Evolutionary conservation across 1,140 invertebrate genomes (phyloP).

Genomic region (Thaumatotibia leucotreta): DNA sequence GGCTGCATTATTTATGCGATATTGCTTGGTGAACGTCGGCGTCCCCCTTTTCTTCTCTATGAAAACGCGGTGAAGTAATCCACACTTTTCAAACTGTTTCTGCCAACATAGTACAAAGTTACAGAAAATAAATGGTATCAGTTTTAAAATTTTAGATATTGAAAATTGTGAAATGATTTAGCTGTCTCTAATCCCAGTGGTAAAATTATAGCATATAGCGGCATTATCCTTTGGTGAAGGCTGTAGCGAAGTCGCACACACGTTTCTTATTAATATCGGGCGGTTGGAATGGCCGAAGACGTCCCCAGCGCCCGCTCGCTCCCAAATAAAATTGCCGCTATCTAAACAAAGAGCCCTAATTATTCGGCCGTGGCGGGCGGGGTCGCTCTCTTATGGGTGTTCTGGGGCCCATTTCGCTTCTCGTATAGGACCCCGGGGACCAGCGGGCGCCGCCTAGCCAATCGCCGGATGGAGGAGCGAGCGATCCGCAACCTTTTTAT

Average conservation of each 20-base stretch:
- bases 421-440: constrained; percentile 73
- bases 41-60: constrained; percentile 61
- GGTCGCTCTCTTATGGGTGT: constrained; percentile 77
- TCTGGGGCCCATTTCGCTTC: constrained; percentile 76
- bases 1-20: constrained; percentile 74
- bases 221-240: neutral
- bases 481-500: constrained; percentile 75
- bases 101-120: constrained; percentile 37
- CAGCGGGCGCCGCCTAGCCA: constrained; percentile 74
- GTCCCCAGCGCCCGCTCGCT: constrained; percentile 71
- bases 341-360: constrained; percentile 79
- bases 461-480: constrained; percentile 71
- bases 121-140: neutral
- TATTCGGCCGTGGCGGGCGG: constrained; percentile 77
- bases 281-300: constrained; percentile 68
- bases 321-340: constrained; percentile 78
- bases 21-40: constrained; percentile 60
- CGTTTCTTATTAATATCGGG: constrained; percentile 74
- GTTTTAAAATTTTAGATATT: neutral
- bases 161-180: neutral
- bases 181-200: neutral
- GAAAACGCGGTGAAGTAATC: constrained; percentile 47
- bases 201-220: neutral
- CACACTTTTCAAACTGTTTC: constrained; percentile 42
- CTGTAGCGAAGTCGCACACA: constrained; percentile 31